Conservation (phyloP, 2,888 invertebrate species). For the Ethmia dodecea region DNA sequence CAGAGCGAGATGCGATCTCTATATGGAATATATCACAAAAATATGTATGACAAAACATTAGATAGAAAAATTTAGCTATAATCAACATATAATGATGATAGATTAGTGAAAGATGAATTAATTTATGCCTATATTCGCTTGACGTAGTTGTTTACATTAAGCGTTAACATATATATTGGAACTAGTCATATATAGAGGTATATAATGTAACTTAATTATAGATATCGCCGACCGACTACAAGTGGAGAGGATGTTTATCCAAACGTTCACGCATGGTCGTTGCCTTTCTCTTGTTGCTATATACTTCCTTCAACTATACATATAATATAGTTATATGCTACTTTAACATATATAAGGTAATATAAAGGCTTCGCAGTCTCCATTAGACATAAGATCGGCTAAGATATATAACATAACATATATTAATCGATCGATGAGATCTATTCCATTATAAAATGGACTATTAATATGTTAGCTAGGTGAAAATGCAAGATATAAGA, state of each 20-base stretch:
- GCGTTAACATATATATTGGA: constrained; percentile 44
- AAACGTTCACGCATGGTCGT: constrained; percentile 30
- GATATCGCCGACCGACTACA: constrained; percentile 25
- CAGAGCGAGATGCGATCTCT: constrained; percentile 47
- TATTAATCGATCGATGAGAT: constrained; percentile 20
- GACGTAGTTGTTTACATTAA: constrained; percentile 35
- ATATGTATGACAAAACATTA: constrained; percentile 47
- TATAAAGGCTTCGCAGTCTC: constrained; percentile 38
- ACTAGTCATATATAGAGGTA: constrained; percentile 24
- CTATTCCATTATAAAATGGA: constrained; percentile 43
- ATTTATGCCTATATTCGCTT: constrained; percentile 60
- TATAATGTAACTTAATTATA: constrained; percentile 17
- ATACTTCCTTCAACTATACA: constrained; percentile 51
- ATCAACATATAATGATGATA: constrained; percentile 49
- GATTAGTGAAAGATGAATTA: constrained; percentile 36
- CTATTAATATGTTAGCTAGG: constrained; percentile 49
- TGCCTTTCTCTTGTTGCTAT: constrained; percentile 56
- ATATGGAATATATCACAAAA: constrained; percentile 40
- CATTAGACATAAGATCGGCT: constrained; percentile 29
- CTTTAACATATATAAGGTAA: constrained; percentile 23
- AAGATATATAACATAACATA: constrained; percentile 21
- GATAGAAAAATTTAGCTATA: constrained; percentile 69
- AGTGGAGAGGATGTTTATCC: constrained; percentile 16
- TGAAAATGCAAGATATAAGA: constrained; percentile 57
- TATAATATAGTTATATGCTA: constrained; percentile 36